Conservation (phyloP, 2,113 vertebrate genomes). For the Acanthisitta chloris region DNA sequence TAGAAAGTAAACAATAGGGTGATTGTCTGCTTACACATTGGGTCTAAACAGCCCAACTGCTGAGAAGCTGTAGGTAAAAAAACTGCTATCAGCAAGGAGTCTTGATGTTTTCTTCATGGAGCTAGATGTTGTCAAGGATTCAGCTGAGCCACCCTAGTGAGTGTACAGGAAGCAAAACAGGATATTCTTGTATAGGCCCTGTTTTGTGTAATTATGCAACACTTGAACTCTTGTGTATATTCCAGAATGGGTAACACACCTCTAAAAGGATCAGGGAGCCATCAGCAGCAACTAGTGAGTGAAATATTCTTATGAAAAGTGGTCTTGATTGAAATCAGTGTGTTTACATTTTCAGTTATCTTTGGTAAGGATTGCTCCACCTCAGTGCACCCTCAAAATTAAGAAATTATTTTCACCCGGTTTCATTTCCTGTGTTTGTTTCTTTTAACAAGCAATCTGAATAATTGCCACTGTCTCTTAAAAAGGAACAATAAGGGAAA, state of each 20-base stretch:
- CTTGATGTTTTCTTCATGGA: slow-evolving; percentile 75
- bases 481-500: slow-evolving; percentile 28
- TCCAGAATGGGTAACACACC: slow-evolving; percentile 56
- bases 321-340: slow-evolving; percentile 66
- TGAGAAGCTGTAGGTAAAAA: slow-evolving; percentile 71
- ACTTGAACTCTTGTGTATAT: slow-evolving; percentile 74
- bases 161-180: slow-evolving; percentile 80
- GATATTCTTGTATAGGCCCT: slow-evolving; percentile 77
- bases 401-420: slow-evolving; percentile 52
- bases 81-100: slow-evolving; percentile 76
- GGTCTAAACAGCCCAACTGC: slow-evolving; percentile 78
- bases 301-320: slow-evolving; percentile 62
- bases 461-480: slow-evolving; percentile 36
- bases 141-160: slow-evolving; percentile 75
- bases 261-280: slow-evolving; percentile 55
- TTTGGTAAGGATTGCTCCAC: slow-evolving; percentile 38
- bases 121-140: slow-evolving; percentile 77
- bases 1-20: slow-evolving; percentile 81
- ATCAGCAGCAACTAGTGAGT: slow-evolving; percentile 51
- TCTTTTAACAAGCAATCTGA: slow-evolving; percentile 51
- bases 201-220: slow-evolving; percentile 76
- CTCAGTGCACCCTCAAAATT: slow-evolving; percentile 53
- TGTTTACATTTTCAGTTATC: slow-evolving; percentile 64
- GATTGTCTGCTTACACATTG: slow-evolving; percentile 76
- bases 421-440: slow-evolving; percentile 66